Percentiles rank a stretch among this genome's conserved stretches.
These are phyloP conservation scores for Drosophila barbarae DNA, from an alignment of 2,888 invertebrate species.

Conservation along the genomic window DNA sequence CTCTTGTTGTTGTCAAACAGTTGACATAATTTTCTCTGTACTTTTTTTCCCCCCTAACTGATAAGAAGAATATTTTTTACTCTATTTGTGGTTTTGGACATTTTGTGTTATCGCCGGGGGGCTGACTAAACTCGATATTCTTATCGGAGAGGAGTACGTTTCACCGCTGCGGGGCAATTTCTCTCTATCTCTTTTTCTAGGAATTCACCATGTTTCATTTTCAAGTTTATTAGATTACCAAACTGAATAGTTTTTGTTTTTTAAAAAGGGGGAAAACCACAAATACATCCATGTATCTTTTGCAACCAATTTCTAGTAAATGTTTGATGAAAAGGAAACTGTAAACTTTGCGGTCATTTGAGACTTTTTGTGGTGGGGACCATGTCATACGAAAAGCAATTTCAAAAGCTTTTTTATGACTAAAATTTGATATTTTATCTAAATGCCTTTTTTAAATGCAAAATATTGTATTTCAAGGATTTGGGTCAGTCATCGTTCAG, in stretches of 20 bases:
- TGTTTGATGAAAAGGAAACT: slow-evolving; percentile 20
- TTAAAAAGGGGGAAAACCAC: slow-evolving; percentile 9
- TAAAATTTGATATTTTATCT: slow-evolving; percentile 48
- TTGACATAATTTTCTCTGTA: slow-evolving; percentile 41
- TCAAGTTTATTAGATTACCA: slow-evolving; percentile 29
- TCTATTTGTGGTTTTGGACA: slow-evolving; percentile 27
- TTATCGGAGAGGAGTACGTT: slow-evolving; percentile 40
- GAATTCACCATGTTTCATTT: slow-evolving; percentile 44
- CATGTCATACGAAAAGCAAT: neutral
- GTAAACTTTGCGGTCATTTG: slow-evolving; percentile 31
- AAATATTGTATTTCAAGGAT: slow-evolving; percentile 31
- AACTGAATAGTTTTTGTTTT: slow-evolving; percentile 9
- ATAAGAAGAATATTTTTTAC: slow-evolving; percentile 24
- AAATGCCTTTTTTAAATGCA: slow-evolving; percentile 26
- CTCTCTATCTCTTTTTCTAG: slow-evolving; percentile 27
- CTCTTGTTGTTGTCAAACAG: slow-evolving; percentile 43
- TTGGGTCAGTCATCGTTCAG: slow-evolving; percentile 1
- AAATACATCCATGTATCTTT: slow-evolving; percentile 1
- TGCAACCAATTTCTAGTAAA: slow-evolving; percentile 10
- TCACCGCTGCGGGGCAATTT: slow-evolving; percentile 23
- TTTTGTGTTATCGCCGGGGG: slow-evolving; percentile 28
- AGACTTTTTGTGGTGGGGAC: slow-evolving; percentile 10
- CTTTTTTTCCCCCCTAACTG: slow-evolving; percentile 31
- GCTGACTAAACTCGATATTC: slow-evolving; percentile 41
- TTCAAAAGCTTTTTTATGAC: slow-evolving; percentile 4